A percentile compares a stretch with the other conserved stretches of the same genome.
These are phyloP conservation scores for Pygocentrus nattereri DNA, from an alignment of 2,797 vertebrate species.

Conservation along the genomic window DNA sequence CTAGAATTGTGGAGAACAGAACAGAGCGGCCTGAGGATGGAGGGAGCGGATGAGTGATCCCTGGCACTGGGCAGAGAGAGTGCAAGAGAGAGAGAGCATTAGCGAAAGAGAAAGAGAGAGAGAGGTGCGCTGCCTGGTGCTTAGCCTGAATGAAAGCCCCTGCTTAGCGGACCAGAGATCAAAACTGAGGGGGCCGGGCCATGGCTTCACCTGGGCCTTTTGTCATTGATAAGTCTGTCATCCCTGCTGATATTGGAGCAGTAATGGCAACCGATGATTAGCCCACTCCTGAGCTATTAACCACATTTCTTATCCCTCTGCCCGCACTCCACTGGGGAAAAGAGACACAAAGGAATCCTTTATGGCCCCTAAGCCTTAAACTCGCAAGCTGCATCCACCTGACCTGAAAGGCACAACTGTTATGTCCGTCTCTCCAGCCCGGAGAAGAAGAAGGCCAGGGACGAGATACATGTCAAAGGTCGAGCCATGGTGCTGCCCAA, in stretches of 20 bases:
- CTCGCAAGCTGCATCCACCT: constrained; percentile 79
- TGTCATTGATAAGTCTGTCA: constrained; percentile 98
- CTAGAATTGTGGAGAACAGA: constrained; percentile 81
- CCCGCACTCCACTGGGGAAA: constrained; percentile 76
- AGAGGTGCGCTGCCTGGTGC: constrained; percentile 82
- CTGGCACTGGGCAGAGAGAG: constrained; percentile 66
- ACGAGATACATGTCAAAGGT: constrained; percentile 90
- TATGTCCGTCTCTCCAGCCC: constrained; percentile 80
- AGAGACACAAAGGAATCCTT: constrained; percentile 89
- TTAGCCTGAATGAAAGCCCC: constrained; percentile 87
- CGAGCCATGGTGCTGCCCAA: constrained; percentile 80
- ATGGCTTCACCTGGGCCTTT: constrained; percentile 84
- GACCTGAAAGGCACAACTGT: constrained; percentile 94
- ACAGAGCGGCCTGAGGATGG: constrained; percentile 62
- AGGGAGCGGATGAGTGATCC: constrained; percentile 68
- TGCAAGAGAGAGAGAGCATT: constrained; percentile 82
- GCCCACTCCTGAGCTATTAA: constrained; percentile 91
- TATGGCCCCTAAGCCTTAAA: constrained; percentile 81
- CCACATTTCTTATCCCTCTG: constrained; percentile 91
- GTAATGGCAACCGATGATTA: constrained; percentile 94
- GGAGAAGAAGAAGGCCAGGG: constrained; percentile 60
- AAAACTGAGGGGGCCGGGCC: constrained; percentile 83
- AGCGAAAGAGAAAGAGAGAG: constrained; percentile 82
- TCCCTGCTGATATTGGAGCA: constrained; percentile 91
- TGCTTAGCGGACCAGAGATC: constrained; percentile 90